Conservation (phyloP, 37 sponge, comb jelly and placozoan genomes). For the Mnemiopsis leidyi region DNA sequence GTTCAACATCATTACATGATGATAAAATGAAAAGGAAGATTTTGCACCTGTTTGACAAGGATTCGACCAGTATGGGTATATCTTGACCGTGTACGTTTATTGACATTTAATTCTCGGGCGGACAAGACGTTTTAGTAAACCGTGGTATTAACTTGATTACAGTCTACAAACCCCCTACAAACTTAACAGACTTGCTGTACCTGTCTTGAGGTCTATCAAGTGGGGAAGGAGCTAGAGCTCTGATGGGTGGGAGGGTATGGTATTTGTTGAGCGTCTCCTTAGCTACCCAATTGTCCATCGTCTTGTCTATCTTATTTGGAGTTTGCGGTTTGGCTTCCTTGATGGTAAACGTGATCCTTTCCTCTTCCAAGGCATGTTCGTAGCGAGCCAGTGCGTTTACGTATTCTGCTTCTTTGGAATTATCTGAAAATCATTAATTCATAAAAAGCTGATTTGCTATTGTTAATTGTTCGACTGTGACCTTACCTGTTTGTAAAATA, state of each 20-base stretch:
- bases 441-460: too few species aligned
- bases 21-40: too few species aligned
- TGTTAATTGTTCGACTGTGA: too few species aligned
- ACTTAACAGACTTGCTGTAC: too few species aligned
- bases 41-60: too few species aligned
- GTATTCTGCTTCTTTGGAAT: slow-evolving; percentile 32
- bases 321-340: slow-evolving; percentile 21
- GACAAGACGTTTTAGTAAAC: too few species aligned
- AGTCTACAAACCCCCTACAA: too few species aligned
- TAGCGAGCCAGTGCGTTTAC: background rate
- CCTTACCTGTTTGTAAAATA: too few species aligned
- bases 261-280: slow-evolving; percentile 50
- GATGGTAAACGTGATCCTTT: slow-evolving; percentile 55
- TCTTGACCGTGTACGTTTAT: too few species aligned
- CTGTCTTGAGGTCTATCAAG: slow-evolving; percentile 31
- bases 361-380: slow-evolving; percentile 11
- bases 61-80: too few species aligned
- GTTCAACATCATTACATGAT: background rate
- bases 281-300: slow-evolving; percentile 40
- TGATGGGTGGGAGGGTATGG: slow-evolving; percentile 48
- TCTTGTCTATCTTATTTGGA: slow-evolving; percentile 53
- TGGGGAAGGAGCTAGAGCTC: slow-evolving; percentile 56
- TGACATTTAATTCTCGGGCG: too few species aligned
- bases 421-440: background rate
- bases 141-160: too few species aligned